phyloP scores from a whole-genome alignment of 2,797 vertebrate genomes.

The Notoglanidium macrostoma region DNA sequence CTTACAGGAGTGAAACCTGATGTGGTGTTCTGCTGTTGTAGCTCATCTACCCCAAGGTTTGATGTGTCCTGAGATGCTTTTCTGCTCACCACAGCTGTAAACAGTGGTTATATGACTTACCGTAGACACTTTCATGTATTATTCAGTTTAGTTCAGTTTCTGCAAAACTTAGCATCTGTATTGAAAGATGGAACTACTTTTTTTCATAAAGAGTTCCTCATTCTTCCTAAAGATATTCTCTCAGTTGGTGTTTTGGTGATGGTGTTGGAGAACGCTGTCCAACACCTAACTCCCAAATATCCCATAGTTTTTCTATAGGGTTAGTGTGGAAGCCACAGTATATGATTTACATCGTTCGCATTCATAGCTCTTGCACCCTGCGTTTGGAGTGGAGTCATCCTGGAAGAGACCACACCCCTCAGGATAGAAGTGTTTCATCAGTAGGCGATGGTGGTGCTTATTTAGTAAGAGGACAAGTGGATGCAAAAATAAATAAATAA shows the following conservation, averaged over 20 bases:
- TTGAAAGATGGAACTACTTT: neutral
- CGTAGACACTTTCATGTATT: neutral
- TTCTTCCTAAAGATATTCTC: neutral
- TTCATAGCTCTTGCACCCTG: neutral
- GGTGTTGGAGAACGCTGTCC: neutral
- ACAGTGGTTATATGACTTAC: neutral
- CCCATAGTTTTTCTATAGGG: neutral
- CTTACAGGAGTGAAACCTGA: no score
- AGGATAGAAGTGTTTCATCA: neutral
- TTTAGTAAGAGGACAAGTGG: neutral
- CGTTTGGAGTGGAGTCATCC: neutral
- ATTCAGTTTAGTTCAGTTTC: neutral
- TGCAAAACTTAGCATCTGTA: neutral
- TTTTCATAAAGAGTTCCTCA: neutral
- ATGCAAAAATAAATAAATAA: neutral
- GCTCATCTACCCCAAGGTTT: no score
- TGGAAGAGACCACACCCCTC: neutral
- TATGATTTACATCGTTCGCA: neutral
- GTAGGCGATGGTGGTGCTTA: neutral
- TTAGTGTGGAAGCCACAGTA: neutral
- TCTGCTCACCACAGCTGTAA: neutral
- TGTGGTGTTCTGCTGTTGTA: no score
- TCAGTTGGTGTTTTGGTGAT: neutral
- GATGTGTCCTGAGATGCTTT: neutral
- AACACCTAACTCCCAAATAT: neutral